Base-by-base conservation (phyloP, 2,797 vertebrate genomes). In the Enteromius mattozi region DNA sequence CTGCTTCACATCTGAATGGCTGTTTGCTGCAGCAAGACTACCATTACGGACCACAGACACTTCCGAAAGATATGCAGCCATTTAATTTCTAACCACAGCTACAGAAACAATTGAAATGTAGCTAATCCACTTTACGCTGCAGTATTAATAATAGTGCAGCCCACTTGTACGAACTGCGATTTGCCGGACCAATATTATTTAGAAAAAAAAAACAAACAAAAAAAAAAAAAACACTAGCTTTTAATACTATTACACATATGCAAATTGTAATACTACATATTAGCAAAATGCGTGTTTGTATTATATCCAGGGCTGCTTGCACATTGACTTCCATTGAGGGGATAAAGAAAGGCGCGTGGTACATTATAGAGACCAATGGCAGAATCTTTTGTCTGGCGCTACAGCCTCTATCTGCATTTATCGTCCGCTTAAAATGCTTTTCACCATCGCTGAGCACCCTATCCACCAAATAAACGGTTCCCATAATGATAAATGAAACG, bases 331-430 rank as follows among this genome's bases (percentile, higher is more conserved):
- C 0, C 40, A 13, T 12, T 47, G 61, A 47, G 24, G 35, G 51
- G 19, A 71, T 69, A 45, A 14, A 66, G 74, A 82, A 77, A 79
- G 51, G 49, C 30, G 82, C 78, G 51, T 61, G 71, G 47, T 47
- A 56, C 17, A 8, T 19, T 51, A 42, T n/a, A 35, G 8, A 77
- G 87, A 54, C 37, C n/a, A 40, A 56, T 76, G 84, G 71, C 85
- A 87, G 77, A 87, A 93, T 93, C 93, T 94, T 94, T 95, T 95
- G 94, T 95, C 92, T 94, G 88, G 35, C 66, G 83, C 83, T 91
- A 82, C 42, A 51, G 63, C 51, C 10, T 66, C 19, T 72, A 14
- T 54, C 12, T 66, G 51, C 56, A 45, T 61, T 59, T 71, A 87
- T 68, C 78, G 75, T 63, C n/a, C 78, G 21, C 4, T 30, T 27